Evolutionary conservation across 2,888 invertebrate genomes (phyloP), one percentile per base, ranked within the genome.

Genomic region (Apodemia zela): DNA sequence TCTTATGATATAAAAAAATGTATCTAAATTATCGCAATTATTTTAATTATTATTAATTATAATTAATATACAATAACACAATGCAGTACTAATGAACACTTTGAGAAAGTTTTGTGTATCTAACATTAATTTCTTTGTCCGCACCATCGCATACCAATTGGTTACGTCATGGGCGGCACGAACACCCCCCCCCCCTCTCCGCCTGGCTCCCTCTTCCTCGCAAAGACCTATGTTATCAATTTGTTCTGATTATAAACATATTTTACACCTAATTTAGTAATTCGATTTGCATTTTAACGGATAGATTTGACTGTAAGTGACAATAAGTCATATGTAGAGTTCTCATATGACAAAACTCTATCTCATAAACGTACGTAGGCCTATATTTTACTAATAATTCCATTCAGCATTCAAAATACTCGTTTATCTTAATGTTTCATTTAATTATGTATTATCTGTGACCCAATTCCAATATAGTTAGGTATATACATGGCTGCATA

Each of bases 131-230:
- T 80, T 80, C 81, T 82, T 80, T 80, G 80, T 80, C 77, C 77
- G 75, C 75, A 79, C 79, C 76, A 81, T 80, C 79, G 81, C 84
- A 85, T 85, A 82, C 82, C 85, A 79, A 81, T 83, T 79, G 78
- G 79, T 87, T 85, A 86, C 87, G 83, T 87, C 87, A 87, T 81
- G 74, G 74, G 76, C 80, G 80, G 79, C 80, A 77, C 78, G 72
- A 68, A 67, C 63, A 66, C 68, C 71, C 71, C 70, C n/a, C n/a
- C n/a, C n/a, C n/a, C n/a, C n/a, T n/a, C 72, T 69, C 70, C 67
- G 71, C 66, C 71, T 68, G 66, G 64, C 69, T 69, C 70, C 72
- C 74, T 71, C 45, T 54, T 42, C 35, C 47, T 45, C 66, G 64
- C 60, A 59, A 63, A 66, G 64, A 66, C 67, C 67, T 67, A 66